phyloP scores from a whole-genome alignment of 92 coral and sea anemone species.

The Porites rus region DNA sequence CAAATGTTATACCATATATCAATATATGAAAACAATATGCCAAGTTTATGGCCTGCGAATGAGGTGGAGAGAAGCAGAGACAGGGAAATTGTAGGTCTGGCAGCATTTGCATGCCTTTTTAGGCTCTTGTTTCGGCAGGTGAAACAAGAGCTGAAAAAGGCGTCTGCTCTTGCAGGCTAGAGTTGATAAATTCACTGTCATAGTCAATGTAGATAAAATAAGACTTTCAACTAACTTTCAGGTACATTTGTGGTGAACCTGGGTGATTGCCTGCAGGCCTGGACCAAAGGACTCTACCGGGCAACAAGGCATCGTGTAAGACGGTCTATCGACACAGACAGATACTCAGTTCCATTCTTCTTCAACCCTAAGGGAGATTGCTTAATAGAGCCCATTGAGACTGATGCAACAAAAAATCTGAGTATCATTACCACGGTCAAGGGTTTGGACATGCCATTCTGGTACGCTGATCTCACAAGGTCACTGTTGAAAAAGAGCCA shows the following conservation, averaged over 20 bases:
- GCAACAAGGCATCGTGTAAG: conserved; percentile 78
- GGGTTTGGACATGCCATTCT: conserved; percentile 39
- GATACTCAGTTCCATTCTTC: conserved; percentile 74
- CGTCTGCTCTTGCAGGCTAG: too few relatives aligned
- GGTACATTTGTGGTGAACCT: conserved; percentile 80
- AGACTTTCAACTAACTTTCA: neutral
- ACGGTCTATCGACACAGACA: conserved; percentile 34
- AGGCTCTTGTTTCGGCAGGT: too few relatives aligned
- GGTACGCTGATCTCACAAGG: conserved; percentile 7
- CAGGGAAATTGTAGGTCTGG: too few relatives aligned
- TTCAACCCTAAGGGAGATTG: conserved; percentile 60
- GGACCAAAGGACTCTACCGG: conserved; percentile 79
- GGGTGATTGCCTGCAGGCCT: conserved; percentile 75
- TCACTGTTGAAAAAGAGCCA: neutral
- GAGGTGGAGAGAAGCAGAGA: too few relatives aligned
- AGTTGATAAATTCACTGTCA: too few relatives aligned
- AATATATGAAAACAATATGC: too few relatives aligned
- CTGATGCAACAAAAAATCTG: conserved; percentile 26
- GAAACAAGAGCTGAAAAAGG: too few relatives aligned
- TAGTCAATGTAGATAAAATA: too few relatives aligned
- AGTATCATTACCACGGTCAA: conserved; percentile 20
- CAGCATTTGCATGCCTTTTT: too few relatives aligned
- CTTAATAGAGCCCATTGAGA: conserved; percentile 65
- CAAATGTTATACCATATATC: too few relatives aligned
- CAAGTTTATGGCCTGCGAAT: too few relatives aligned